Evolutionary conservation across 2,113 vertebrate species (phyloP).

Genomic region (Fregetta grallaria): DNA sequence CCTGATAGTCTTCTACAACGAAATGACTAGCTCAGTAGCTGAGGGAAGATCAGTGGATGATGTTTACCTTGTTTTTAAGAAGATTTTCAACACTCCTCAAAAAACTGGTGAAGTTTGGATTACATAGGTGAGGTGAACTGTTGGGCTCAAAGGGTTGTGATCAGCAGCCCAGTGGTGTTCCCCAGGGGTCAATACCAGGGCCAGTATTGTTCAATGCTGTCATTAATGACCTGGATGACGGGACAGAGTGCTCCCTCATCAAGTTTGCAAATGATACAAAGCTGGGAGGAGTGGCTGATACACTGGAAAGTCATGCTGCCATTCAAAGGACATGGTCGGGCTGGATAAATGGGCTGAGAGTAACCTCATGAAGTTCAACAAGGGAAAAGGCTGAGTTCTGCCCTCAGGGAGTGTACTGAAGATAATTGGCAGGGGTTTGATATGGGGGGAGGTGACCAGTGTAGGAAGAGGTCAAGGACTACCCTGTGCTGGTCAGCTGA

Average conservation of each 20-base stretch:
- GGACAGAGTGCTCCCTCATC: not conserved
- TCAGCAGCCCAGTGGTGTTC: not conserved
- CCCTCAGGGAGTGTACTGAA: not conserved
- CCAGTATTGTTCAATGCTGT: not conserved
- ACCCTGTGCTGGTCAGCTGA: not conserved
- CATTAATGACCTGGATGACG: not conserved
- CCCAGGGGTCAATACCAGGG: not conserved
- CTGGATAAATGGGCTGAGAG: not conserved
- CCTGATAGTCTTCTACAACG: not conserved
- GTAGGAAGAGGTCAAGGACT: not conserved
- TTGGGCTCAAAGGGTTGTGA: not conserved
- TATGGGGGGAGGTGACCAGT: not conserved
- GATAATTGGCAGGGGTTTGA: not conserved
- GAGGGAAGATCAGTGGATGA: not conserved
- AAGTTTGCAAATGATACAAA: not conserved
- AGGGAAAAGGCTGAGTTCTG: not conserved
- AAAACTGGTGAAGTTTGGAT: not conserved
- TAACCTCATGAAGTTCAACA: not conserved
- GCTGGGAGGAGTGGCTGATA: not conserved
- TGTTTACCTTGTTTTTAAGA: not conserved
- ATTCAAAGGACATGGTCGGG: not conserved
- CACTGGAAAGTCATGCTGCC: not conserved
- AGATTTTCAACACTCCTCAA: not conserved
- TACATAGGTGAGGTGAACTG: not conserved
- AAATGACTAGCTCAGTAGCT: not conserved